These are phyloP conservation scores for Podargus strigoides DNA, from an alignment of 2,797 vertebrate genomes.

Conservation along the genomic window DNA sequence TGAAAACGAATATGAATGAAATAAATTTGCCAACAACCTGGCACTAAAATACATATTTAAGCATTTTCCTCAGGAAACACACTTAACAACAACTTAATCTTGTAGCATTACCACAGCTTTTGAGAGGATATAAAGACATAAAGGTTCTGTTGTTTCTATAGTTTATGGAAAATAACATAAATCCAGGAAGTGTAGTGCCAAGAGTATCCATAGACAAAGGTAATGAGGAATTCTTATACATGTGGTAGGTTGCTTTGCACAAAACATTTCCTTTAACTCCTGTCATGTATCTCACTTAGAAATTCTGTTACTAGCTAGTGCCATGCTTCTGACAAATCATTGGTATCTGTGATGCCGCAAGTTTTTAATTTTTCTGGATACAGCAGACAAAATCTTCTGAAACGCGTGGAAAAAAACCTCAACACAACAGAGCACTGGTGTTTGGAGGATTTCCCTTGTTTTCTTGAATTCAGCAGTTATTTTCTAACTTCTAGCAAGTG, in stretches of 20 bases:
- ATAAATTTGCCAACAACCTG: not conserved
- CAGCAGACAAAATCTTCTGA: not conserved
- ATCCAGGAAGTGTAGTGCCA: not conserved
- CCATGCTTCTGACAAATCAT: not conserved
- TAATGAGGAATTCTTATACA: not conserved
- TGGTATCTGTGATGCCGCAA: not conserved
- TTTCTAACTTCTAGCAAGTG: not conserved
- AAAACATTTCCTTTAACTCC: not conserved
- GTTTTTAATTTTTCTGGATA: not conserved
- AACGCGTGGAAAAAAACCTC: not conserved
- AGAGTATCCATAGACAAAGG: not conserved
- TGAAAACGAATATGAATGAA: not conserved
- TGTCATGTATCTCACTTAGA: not conserved
- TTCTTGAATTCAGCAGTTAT: not conserved
- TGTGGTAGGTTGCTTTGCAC: not conserved
- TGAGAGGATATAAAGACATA: not conserved
- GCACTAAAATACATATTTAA: not conserved
- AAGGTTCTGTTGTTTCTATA: not conserved
- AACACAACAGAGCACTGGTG: not conserved
- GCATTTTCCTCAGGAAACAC: not conserved
- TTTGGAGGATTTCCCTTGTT: not conserved
- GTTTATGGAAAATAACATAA: not conserved
- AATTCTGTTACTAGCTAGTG: not conserved
- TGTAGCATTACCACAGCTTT: not conserved
- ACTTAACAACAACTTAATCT: not conserved